Percentiles rank a stretch among this genome's conserved stretches.
These are phyloP conservation scores for Mustela lutreola DNA, from an alignment of 2,113 vertebrate species.

Conservation along the genomic window DNA sequence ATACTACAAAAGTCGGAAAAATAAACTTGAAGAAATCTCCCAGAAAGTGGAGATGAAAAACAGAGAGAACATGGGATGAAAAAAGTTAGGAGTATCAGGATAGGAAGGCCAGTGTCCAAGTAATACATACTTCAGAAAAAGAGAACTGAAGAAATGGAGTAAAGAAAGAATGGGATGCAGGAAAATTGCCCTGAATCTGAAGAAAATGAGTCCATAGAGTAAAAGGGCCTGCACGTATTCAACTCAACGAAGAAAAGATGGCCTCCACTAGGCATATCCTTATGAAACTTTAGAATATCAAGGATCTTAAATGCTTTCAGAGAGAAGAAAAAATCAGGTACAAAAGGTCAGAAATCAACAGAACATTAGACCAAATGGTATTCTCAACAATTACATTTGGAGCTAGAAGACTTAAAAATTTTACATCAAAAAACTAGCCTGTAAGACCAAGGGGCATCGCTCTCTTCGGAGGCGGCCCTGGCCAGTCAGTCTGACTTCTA, in stretches of 20 bases:
- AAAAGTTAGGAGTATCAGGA: conserved; percentile 12
- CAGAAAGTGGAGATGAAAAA: neutral
- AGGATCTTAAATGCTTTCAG: neutral
- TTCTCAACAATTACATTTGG: neutral
- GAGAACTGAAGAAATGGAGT: neutral
- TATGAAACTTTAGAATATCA: neutral
- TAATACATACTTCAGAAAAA: neutral
- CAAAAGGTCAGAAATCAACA: conserved; percentile 10
- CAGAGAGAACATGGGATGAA: neutral
- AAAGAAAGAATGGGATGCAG: neutral
- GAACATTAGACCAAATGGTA: neutral
- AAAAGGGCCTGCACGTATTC: neutral
- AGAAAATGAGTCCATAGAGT: conserved; percentile 21
- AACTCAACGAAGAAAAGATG: conserved; percentile 17
- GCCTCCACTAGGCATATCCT: neutral
- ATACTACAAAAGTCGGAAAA: neutral
- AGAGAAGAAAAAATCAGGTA: neutral
- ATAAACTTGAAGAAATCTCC: neutral
- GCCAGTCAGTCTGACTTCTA: too few species aligned
- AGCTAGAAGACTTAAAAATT: conserved; percentile 19
- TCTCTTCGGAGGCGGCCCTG: too few species aligned
- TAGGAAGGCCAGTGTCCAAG: neutral
- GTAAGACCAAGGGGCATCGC: too few species aligned
- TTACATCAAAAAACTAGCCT: neutral
- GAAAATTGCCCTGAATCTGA: conserved; percentile 44